A percentile compares a stretch with the other conserved stretches of the same genome.
Conservation (phyloP, 2,888 invertebrate species). For the Meteorus cinctellus region DNA sequence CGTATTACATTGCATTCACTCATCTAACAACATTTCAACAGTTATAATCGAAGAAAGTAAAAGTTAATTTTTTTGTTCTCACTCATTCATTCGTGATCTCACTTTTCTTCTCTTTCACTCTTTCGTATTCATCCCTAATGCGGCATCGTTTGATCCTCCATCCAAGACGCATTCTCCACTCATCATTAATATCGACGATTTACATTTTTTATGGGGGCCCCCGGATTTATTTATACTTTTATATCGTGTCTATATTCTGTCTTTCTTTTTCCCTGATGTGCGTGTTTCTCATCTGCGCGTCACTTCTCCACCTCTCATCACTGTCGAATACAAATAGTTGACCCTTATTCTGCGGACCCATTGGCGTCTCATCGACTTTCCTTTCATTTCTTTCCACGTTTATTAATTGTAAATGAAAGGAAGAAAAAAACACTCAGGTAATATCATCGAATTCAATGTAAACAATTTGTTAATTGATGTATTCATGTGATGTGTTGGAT, state of each 20-base stretch:
- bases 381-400: constrained; percentile 1
- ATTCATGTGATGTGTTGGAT: too few species aligned
- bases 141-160: constrained; percentile 41
- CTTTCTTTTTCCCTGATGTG: constrained; percentile 10
- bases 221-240: constrained; percentile 45
- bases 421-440: too few species aligned
- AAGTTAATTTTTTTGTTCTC: constrained; percentile 37
- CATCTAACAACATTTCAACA: constrained; percentile 31
- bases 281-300: constrained; percentile 41
- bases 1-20: constrained; percentile 21
- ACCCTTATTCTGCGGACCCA: constrained; percentile 33
- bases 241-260: constrained; percentile 39
- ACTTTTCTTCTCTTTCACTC: constrained; percentile 3
- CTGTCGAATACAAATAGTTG: constrained; percentile 36
- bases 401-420: not conserved
- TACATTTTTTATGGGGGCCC: constrained; percentile 43
- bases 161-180: constrained; percentile 37
- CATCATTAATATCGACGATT: constrained; percentile 35
- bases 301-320: constrained; percentile 26
- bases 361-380: constrained; percentile 23
- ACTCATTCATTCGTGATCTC: not conserved
- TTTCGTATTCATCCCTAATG: constrained; percentile 13
- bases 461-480: too few species aligned
- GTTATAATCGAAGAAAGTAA: constrained; percentile 39
- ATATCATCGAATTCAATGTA: too few species aligned